Percentiles rank a stretch among this genome's conserved stretches.
phyloP scores from a whole-genome alignment of 2,888 invertebrate genomes.

The Leptinotarsa tumamoca region DNA sequence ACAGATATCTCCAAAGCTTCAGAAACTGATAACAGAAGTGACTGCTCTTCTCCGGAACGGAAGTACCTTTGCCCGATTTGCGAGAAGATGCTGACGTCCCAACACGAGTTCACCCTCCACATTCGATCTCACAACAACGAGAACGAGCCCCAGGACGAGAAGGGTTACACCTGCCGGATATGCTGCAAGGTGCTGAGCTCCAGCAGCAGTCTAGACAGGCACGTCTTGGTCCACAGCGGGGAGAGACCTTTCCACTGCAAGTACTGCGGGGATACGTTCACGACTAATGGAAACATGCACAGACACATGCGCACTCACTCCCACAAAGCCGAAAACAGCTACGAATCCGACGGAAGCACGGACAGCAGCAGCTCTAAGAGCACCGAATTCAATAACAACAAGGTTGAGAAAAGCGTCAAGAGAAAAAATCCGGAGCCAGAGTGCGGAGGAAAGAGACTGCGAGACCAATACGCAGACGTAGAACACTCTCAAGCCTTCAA shows the following conservation, averaged over 20 bases:
- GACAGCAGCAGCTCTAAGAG: slow-evolving; percentile 63
- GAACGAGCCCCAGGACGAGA: slow-evolving; percentile 64
- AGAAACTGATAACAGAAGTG: slow-evolving; percentile 71
- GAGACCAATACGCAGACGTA: slow-evolving; percentile 49
- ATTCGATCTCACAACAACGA: slow-evolving; percentile 75
- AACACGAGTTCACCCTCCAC: slow-evolving; percentile 78
- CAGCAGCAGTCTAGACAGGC: slow-evolving; percentile 82
- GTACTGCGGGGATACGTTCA: slow-evolving; percentile 83
- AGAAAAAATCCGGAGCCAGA: slow-evolving; percentile 62
- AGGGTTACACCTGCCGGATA: slow-evolving; percentile 73
- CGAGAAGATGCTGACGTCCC: slow-evolving; percentile 71
- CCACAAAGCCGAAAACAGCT: slow-evolving; percentile 67
- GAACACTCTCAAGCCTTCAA: slow-evolving; percentile 59
- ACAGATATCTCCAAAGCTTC: slow-evolving; percentile 50
- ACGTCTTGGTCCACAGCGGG: slow-evolving; percentile 84
- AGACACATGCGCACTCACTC: slow-evolving; percentile 82
- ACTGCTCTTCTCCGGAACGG: slow-evolving; percentile 67
- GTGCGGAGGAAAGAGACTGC: slow-evolving; percentile 53
- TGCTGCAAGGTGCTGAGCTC: slow-evolving; percentile 81
- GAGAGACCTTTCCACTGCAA: slow-evolving; percentile 85
- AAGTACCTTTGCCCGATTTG: slow-evolving; percentile 76
- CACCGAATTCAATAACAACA: slow-evolving; percentile 64
- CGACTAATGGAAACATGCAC: slow-evolving; percentile 89
- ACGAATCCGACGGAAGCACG: slow-evolving; percentile 73
- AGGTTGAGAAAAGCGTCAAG: slow-evolving; percentile 60